Base-by-base conservation (phyloP, 2,888 invertebrate genomes). In the Drosophila niveifrons region DNA sequence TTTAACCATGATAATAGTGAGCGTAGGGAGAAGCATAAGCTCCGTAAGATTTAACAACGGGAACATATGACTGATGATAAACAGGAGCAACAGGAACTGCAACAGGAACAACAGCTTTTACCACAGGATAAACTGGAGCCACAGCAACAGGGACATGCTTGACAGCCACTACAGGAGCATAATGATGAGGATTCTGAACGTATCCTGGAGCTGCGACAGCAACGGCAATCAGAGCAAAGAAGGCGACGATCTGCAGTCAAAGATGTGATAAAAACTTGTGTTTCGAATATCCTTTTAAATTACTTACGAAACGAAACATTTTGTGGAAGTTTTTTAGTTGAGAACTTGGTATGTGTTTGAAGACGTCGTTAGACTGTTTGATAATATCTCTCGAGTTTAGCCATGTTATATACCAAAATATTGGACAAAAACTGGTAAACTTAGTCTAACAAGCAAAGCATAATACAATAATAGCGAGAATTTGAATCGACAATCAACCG, bases 221-320 rank as follows among this genome's bases (percentile, higher is more conserved):
- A 6, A 75, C 6, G 10, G 66, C 44, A 9, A 69, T 1, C 52
- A 78, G 43, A 10, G 69, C 78, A 9, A 78, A 17, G 23, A 78
- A 36, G 8, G 48, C 56, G 8, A 77, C 62, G 36, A 77, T 36
- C 80, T 78, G 0, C 0, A 51, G 31, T 31, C 31, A n/a, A 9
- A 34, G n/a, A 9, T 46, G 11, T 2, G 7, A 8, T 39, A 9
- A 39, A 0, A 39, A 39, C 17, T 8, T 13, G 17, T 2, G 1
- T 2, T 11, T 34, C 11, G 3, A 11, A 34, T 36, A 18, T 10
- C 18, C 0, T 11, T 31, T 11, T 41, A 2, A 28, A 3, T n/a
- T 36, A 79, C 77, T 80, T 58, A 76, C 76, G 3, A 51, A 55
- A 34, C 76, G 76, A 23, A 46, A 78, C 76, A 76, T 76, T 29